These are phyloP conservation scores for Drosophila cracens DNA, from an alignment of 2,888 invertebrate genomes.

Conservation along the genomic window DNA sequence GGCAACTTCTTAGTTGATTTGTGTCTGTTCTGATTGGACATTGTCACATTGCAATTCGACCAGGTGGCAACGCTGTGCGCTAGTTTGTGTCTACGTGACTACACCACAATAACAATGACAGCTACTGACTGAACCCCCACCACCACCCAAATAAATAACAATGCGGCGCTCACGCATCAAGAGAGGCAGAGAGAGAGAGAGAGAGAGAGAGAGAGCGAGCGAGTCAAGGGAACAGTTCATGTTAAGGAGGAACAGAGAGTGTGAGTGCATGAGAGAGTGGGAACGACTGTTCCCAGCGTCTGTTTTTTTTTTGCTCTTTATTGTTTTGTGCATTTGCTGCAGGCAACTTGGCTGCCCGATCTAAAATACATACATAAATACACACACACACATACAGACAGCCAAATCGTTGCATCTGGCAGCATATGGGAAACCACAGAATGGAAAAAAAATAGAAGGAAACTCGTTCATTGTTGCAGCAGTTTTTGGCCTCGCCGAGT, in stretches of 20 bases:
- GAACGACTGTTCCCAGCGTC: conserved; percentile 40
- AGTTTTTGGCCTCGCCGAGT: conserved; percentile 58
- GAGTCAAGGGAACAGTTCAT: conserved; percentile 34
- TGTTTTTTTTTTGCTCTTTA: conserved; percentile 46
- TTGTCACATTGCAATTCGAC: conserved; percentile 8
- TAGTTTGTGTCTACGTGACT: conserved; percentile 66
- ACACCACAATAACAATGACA: conserved; percentile 49
- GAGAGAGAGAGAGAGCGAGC: conserved; percentile 2
- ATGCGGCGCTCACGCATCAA: conserved; percentile 39
- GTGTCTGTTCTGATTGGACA: conserved; percentile 54
- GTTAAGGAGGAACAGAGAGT: neutral
- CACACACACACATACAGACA: conserved; percentile 14
- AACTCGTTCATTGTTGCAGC: conserved; percentile 63
- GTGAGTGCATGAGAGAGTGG: conserved; percentile 32
- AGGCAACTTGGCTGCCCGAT: conserved; percentile 51
- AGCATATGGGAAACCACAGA: conserved; percentile 70
- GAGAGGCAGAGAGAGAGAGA: conserved; percentile 13
- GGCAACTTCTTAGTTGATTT: conserved; percentile 22
- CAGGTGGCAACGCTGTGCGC: conserved; percentile 64
- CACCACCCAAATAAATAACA: conserved; percentile 59
- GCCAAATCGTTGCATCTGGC: conserved; percentile 60
- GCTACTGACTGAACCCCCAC: conserved; percentile 49
- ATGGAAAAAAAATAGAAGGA: conserved; percentile 31
- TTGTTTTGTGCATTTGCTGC: conserved; percentile 64
- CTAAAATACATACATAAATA: conserved; percentile 27